Base-by-base conservation (phyloP, 1,140 invertebrate genomes). In the Cotesia glomerata region DNA sequence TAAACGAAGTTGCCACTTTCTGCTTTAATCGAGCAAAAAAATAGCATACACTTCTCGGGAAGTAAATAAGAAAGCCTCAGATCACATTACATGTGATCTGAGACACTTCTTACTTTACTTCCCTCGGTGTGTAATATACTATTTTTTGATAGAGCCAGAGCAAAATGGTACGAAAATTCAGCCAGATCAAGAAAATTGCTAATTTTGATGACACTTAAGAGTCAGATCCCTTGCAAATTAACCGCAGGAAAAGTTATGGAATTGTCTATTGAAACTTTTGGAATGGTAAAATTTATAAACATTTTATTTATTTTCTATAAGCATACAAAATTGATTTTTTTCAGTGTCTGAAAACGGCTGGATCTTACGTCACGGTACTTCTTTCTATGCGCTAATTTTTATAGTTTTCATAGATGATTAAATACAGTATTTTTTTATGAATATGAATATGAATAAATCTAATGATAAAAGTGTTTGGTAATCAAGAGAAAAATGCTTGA, bases 181-280 rank as follows among this genome's bases (percentile, higher is more conserved):
- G 26, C 14, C 3, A 64, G 26, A 45, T 36, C 66, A 13, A 32
- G 69, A 54, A 73, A 73, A 35, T 36, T 73, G 2, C 13, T 68
- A 11, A 16, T 58, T 14, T n/a, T 69, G 26, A 5, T 73, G 1
- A 64, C 14, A 18, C 45, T 61, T 9, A 58, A 18, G 63, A 73
- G 72, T 54, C 72, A 69, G 16, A 32, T 18, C n/a, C 65, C 72
- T 34, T 61, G 58, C 26, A 51, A 36, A 16, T 13, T 73, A 13
- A 69, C 65, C 11, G 62, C 52, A 26, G 72, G 72, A 39, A 52
- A 68, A 35, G 13, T 68, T n/a, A 56, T 59, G 5, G 26, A 54
- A 56, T 49, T 73, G 45, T 69, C 56, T 7, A 54, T 73, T 16
- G 58, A 73, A 49, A 73, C 9, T 14, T 73, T 68, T 64, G 52